Base-by-base conservation (phyloP, 2,797 vertebrate species). In the Pogonophryne albipinna region DNA sequence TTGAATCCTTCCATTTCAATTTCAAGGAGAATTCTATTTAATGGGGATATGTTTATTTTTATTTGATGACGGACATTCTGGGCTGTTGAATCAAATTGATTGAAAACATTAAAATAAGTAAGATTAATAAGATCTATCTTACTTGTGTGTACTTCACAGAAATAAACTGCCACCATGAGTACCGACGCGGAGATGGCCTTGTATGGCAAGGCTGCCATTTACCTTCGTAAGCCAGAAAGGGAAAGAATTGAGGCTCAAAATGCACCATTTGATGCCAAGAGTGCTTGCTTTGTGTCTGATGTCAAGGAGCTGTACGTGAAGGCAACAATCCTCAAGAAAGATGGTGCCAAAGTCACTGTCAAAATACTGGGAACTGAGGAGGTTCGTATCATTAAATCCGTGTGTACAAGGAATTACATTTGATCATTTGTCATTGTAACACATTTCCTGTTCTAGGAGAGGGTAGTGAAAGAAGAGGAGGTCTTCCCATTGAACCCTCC, bases 221-320 rank as follows among this genome's bases (percentile, higher is more conserved):
- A 23, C 23, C 23, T 23, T 23, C 23, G 23, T 23, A 23, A 23
- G 23, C 23, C 23, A 23, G 23, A 23, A 3, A 23, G 23, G 23
- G 23, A 23, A 23, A 23, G 23, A 23, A 23, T 23, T 23, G 23
- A 23, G 23, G 23, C 23, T 23, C 23, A 23, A 23, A 23, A 23
- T 3, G 23, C 23, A 23, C 23, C 23, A 23, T 23, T 23, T 23
- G 23, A 23, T 23, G 23, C 96, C 23, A 97, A 97, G 80, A 12
- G 66, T 10, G 93, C 95, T 27, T 96, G 95, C 76, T 97, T 95
- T 16, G 95, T 96, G 66, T 11, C 46, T 12, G 95, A 97, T 20
- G 0, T 38, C 2, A 97, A 97, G 66, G 92, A 96, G 60, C 90
- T 96, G 82, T 97, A 96, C 64, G 34, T 96, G 65, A 97, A 97